Evolutionary conservation across 2,888 invertebrate genomes (phyloP).

Genomic region (Hofmannophila pseudospretella): DNA sequence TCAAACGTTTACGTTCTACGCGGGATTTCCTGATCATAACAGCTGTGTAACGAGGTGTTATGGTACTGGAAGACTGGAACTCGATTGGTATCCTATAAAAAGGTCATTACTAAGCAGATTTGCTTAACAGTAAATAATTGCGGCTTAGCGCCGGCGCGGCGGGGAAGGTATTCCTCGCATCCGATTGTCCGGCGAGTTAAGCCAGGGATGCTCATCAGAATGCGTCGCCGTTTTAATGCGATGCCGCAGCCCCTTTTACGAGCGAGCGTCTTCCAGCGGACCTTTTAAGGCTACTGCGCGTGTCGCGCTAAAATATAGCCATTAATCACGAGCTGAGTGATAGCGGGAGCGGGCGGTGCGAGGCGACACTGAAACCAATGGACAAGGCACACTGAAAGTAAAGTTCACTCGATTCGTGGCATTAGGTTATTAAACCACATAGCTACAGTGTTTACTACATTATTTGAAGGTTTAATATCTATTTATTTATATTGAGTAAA

Average conservation of each 20-base stretch:
- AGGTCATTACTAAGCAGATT: conserved; percentile 3
- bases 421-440: no score
- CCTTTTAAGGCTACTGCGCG: conserved; percentile 43
- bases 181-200: conserved; percentile 28
- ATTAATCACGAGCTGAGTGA: conserved; percentile 31
- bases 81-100: not conserved
- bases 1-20: not conserved
- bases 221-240: conserved; percentile 25
- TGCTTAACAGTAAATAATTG: conserved; percentile 7
- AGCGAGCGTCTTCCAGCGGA: conserved; percentile 30
- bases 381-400: no score
- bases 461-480: no score
- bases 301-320: conserved; percentile 33
- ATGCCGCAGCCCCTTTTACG: conserved; percentile 40
- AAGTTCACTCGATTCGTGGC: no score
- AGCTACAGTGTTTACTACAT: no score
- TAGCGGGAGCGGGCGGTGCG: conserved; percentile 26
- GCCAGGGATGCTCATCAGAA: conserved; percentile 23
- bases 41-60: not conserved
- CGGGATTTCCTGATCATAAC: conserved; percentile 3
- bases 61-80: not conserved
- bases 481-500: no score
- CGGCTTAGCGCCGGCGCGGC: conserved; percentile 2
- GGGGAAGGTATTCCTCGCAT: conserved; percentile 16
- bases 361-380: conserved; percentile 16